A percentile compares a stretch with the other conserved stretches of the same genome.
Conservation (phyloP, 2,113 vertebrate genomes). For the Bucco capensis region DNA sequence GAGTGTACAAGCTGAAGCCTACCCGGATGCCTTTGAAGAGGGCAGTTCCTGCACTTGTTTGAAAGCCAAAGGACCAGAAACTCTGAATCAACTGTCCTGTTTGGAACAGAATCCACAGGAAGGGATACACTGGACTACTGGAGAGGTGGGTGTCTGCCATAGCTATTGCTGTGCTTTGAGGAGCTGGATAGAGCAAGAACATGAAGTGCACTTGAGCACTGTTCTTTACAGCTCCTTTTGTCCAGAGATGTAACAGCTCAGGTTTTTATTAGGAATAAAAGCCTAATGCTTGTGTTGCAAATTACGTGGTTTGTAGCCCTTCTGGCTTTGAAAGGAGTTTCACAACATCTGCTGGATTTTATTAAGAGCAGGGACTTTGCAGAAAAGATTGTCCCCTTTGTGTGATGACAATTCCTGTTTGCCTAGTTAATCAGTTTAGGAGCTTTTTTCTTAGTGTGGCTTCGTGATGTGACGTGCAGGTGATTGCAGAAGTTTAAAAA, state of each 20-base stretch:
- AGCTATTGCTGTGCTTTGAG: background rate
- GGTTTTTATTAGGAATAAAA: background rate
- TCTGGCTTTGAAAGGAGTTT: background rate
- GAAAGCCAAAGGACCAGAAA: background rate
- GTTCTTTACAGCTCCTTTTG: background rate
- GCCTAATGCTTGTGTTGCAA: background rate
- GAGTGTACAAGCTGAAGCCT: background rate
- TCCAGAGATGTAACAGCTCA: background rate
- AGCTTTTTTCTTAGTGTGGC: background rate
- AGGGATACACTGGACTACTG: background rate
- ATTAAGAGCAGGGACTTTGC: background rate
- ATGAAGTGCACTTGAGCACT: background rate
- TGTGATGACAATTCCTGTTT: background rate
- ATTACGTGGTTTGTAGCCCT: background rate
- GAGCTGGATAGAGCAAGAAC: background rate
- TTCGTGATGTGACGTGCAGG: background rate
- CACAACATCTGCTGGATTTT: background rate
- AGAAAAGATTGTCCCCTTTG: background rate
- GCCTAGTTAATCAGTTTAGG: background rate
- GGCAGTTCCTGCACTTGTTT: background rate
- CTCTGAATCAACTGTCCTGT: background rate
- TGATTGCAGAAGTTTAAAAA: background rate
- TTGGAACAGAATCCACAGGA: background rate
- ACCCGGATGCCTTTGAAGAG: background rate
- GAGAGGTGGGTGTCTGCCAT: background rate